Evolutionary conservation across 2,888 invertebrate species (phyloP), one percentile per base, ranked within the genome.

Genomic region (Eilema sororculum): DNA sequence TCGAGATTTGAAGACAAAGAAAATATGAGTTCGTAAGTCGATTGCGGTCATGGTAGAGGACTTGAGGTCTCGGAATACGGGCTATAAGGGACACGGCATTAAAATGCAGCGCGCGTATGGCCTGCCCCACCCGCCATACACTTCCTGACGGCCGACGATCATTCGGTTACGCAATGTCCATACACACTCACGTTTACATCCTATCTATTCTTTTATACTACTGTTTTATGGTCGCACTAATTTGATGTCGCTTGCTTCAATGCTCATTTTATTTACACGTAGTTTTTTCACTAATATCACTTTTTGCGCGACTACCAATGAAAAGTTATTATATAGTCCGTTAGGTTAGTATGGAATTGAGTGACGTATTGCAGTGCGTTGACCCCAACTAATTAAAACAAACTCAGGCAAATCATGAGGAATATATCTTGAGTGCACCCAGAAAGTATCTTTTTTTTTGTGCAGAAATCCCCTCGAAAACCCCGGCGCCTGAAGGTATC

Each of bases 31-130:
- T 63, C 65, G 77, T 73, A 24, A 4, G n/a, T 25, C 41, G 24
- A 69, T 64, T 65, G 74, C 71, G 74, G 79, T 82, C 81, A 81
- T 81, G 20, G 78, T 81, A 80, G 76, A 67, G 78, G 76, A 64
- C 61, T 65, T 65, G 74, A 83, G 82, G 79, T 80, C 79, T 80
- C 69, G 63, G 79, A 79, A 82, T 46, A 67, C 60, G 37, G 69
- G 69, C 58, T 69, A 65, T 85, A 82, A 84, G 83, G 87, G 84
- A 78, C 83, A 80, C 71, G 72, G 77, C 83, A 91, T 92, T 91
- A 90, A 84, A 84, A 91, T 91, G 90, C 91, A 86, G 83, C 80
- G 79, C 88, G 85, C 89, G 90, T 87, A 75, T 80, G 80, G 73
- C 77, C 84, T 79, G 78, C 83, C 81, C 82, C 68, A 57, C 80